Evolutionary conservation across 2,888 invertebrate genomes (phyloP).

Genomic region (Aspidapion aeneum): DNA sequence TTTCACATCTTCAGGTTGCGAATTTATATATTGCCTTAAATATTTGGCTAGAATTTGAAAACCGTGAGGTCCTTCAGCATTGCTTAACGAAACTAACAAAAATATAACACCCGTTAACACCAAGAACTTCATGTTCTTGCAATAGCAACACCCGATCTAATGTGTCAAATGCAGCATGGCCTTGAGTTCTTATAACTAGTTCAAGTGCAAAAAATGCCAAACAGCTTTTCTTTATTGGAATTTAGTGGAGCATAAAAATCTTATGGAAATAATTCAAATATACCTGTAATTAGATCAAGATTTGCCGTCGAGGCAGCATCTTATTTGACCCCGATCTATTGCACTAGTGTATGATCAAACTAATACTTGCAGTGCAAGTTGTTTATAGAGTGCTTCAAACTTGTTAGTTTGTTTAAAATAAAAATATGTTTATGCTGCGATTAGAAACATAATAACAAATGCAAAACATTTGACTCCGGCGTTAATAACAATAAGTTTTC

Average conservation of each 20-base stretch:
- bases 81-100: constrained; percentile 22
- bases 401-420: too few species aligned
- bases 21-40: constrained; percentile 53
- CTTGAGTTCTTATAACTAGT: constrained; percentile 30
- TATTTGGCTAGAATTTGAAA: constrained; percentile 41
- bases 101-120: constrained; percentile 34
- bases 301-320: constrained; percentile 24
- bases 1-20: constrained; percentile 53
- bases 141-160: constrained; percentile 28
- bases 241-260: constrained; percentile 49
- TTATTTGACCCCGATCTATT: constrained; percentile 37
- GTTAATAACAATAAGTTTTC: too few species aligned
- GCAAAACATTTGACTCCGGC: too few species aligned
- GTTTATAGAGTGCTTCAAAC: neutral
- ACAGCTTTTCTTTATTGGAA: constrained; percentile 37
- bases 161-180: constrained; percentile 26
- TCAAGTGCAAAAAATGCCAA: constrained; percentile 30
- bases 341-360: neutral
- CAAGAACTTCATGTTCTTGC: constrained; percentile 39
- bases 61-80: constrained; percentile 35
- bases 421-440: too few species aligned
- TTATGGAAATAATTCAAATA: constrained; percentile 37
- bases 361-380: neutral
- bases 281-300: constrained; percentile 39
- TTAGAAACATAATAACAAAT: too few species aligned